Evolutionary conservation across 2,888 invertebrate genomes (phyloP), one percentile per base, ranked within the genome.

Genomic region (Cetonia aurata): DNA sequence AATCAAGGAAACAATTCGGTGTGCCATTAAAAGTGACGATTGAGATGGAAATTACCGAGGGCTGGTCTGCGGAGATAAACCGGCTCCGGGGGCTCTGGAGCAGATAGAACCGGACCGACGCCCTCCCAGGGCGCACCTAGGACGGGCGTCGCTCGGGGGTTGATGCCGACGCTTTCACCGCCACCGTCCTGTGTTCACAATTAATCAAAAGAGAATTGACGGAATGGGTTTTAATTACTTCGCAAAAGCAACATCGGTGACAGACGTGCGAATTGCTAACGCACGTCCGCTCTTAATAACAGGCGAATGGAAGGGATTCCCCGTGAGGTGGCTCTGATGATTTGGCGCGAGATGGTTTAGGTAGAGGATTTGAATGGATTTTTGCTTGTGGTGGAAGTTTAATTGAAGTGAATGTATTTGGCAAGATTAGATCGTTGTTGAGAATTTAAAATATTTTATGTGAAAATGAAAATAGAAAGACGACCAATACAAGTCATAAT

Each of bases 1-100:
- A 84, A 84, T 84, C 84, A 82, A 83, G 83, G 83, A 84, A 83
- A 84, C 84, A 84, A 84, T 84, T 81, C 83, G 79, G 81, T 75
- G 78, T 78, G 81, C 83, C 83, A 84, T 85, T 84, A 85, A 84
- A 84, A 84, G 84, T 85, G 83, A 82, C 84, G 84, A 85, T 85
- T 84, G 85, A 85, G 85, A 85, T 85, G 85, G 83, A 85, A 85
- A 85, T 85, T 84, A 81, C 83, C 75, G 70, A 79, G 79, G 82
- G 82, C 83, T 84, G 85, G 83, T 80, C 83, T 79, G 81, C 78
- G 78, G 81, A 84, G 85, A 85, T 85, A 85, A 85, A 83, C 84
- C 80, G 78, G 71, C 62, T 37, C 53, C 53, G 67, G 55, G 25
- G 25, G 25, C 15, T 31, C 50, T 56, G 65, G 72, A 78, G 77